phyloP scores from a whole-genome alignment of 2,888 invertebrate species.

The Athalia rosae region DNA sequence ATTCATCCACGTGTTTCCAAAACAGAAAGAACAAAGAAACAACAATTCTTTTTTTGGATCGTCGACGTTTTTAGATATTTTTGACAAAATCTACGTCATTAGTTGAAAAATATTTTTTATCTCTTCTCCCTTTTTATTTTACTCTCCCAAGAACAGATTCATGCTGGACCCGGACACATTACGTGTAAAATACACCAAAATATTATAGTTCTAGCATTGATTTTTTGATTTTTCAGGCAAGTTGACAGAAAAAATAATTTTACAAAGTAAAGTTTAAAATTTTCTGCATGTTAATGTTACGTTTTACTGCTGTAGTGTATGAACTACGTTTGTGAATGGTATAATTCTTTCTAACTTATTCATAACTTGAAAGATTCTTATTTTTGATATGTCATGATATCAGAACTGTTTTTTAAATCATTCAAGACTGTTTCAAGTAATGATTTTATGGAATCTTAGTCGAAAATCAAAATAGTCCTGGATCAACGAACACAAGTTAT shows the following conservation, averaged over 20 bases:
- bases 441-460: conserved; percentile 12
- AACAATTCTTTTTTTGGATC: neutral
- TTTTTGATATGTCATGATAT: conserved; percentile 70
- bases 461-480: neutral
- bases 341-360: neutral
- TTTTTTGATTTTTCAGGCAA: neutral
- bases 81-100: neutral
- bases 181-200: neutral
- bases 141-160: neutral
- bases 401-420: conserved; percentile 59
- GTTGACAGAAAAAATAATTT: too few relatives aligned
- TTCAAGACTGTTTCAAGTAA: conserved; percentile 47
- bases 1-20: conserved; percentile 7
- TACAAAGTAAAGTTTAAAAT: neutral
- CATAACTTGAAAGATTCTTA: conserved; percentile 10
- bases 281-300: neutral
- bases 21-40: neutral
- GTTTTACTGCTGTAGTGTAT: neutral
- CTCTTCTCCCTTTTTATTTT: neutral
- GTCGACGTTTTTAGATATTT: neutral
- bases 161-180: neutral
- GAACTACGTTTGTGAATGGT: too few relatives aligned
- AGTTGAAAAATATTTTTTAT: neutral
- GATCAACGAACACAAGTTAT: neutral
- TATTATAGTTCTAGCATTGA: neutral